Evolutionary conservation across 2,888 invertebrate genomes (phyloP).

Genomic region (Callyntrura sp.): DNA sequence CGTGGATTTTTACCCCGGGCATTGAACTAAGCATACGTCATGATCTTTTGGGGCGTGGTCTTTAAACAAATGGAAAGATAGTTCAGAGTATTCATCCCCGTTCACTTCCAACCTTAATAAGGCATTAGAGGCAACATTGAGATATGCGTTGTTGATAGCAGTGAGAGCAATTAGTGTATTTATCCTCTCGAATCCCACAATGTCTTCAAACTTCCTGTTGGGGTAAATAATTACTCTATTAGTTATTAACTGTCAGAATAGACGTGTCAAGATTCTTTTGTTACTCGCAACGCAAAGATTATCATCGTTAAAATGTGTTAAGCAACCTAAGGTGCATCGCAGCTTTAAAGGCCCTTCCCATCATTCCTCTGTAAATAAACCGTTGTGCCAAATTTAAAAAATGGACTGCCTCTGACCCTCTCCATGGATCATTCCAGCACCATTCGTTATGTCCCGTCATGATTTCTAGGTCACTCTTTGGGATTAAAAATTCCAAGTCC

Average conservation of each 20-base stretch:
- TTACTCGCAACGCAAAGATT: not conserved
- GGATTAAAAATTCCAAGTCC: slow-evolving; percentile 66
- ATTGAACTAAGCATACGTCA: slow-evolving; percentile 9
- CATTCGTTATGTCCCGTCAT: slow-evolving; percentile 72
- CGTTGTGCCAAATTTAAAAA: slow-evolving; percentile 92
- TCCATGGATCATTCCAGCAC: slow-evolving; percentile 92
- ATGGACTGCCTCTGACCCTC: slow-evolving; percentile 94
- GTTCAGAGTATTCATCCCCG: slow-evolving; percentile 90
- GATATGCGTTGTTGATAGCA: slow-evolving; percentile 90
- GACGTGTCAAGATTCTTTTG: too few species aligned
- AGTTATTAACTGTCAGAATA: not conserved
- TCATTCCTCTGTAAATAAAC: slow-evolving; percentile 89
- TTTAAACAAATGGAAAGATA: slow-evolving; percentile 96
- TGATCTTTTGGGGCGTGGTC: slow-evolving; percentile 93
- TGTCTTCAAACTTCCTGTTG: slow-evolving; percentile 92
- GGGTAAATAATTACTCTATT: not conserved
- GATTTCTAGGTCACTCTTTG: slow-evolving; percentile 39
- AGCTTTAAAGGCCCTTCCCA: slow-evolving; percentile 76
- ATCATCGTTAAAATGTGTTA: too few species aligned
- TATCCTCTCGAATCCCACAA: slow-evolving; percentile 90
- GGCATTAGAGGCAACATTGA: slow-evolving; percentile 95
- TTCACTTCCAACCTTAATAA: slow-evolving; percentile 96
- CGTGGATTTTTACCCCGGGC: slow-evolving; percentile 36
- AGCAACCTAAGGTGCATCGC: slow-evolving; percentile 74
- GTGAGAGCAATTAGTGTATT: slow-evolving; percentile 89